A percentile compares a stretch with the other conserved stretches of the same genome.
Evolutionary conservation across 1,140 invertebrate species (phyloP).

Genomic region (Tetramorium simillimum): DNA sequence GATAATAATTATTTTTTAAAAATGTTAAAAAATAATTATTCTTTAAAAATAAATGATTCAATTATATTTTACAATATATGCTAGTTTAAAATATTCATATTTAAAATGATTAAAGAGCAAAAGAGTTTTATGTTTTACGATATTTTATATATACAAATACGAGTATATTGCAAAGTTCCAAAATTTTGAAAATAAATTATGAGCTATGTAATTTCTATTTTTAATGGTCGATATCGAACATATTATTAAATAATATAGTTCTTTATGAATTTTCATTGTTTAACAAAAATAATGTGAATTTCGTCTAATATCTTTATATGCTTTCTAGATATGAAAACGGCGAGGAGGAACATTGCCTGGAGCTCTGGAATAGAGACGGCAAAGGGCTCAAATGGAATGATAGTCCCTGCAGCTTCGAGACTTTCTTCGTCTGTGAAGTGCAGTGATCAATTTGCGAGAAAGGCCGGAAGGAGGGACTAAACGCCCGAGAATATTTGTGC

Average conservation of each 20-base stretch:
- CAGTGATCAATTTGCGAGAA: conserved; percentile 81
- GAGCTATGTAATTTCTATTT: neutral
- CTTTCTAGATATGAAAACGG: conserved; percentile 92
- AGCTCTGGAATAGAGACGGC: conserved; percentile 96
- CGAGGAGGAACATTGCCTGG: conserved; percentile 95
- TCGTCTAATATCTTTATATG: neutral
- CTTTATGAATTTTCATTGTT: neutral
- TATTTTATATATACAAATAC: no score
- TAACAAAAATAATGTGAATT: neutral
- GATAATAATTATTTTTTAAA: no score
- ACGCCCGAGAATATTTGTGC: neutral
- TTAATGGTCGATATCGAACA: neutral
- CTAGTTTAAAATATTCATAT: no score
- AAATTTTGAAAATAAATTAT: no score
- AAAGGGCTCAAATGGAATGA: conserved; percentile 97
- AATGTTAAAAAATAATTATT: no score
- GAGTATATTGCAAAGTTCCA: no score
- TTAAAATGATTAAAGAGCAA: no score
- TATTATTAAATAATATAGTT: neutral
- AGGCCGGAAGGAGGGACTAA: conserved; percentile 27
- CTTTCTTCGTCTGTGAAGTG: conserved; percentile 96
- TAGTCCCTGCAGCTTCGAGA: conserved; percentile 96
- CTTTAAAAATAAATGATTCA: no score
- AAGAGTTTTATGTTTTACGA: no score
- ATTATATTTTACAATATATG: no score